phyloP scores from a whole-genome alignment of 2,797 vertebrate genomes.

The Poliocrania exsul region DNA sequence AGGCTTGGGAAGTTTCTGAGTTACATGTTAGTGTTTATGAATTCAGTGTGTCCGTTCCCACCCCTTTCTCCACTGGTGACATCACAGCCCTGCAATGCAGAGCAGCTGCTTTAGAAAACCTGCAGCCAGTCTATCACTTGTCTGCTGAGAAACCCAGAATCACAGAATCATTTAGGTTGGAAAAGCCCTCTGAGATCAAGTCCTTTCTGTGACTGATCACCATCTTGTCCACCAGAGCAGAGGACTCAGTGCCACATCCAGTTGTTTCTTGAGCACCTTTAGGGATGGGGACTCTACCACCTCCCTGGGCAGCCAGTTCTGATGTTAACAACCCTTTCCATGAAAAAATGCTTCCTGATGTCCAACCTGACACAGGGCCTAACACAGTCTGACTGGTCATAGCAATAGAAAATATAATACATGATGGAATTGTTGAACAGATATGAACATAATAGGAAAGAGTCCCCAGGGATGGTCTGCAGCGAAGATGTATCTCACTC shows the following conservation, averaged over 20 bases:
- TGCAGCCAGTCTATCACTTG: neutral
- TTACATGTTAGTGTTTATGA: neutral
- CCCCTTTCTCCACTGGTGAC: neutral
- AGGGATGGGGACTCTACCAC: neutral
- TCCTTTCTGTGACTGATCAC: accelerated
- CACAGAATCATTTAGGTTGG: neutral
- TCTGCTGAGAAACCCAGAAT: neutral
- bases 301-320: neutral
- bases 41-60: neutral
- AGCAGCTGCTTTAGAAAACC: neutral
- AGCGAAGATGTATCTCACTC: neutral
- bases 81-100: neutral
- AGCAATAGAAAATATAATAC: neutral
- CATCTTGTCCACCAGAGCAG: neutral
- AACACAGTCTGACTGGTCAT: neutral
- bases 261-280: neutral
- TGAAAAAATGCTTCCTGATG: neutral
- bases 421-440: neutral
- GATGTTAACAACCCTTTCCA: neutral
- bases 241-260: neutral
- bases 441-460: neutral
- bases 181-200: neutral
- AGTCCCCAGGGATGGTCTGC: neutral
- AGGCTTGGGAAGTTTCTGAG: neutral
- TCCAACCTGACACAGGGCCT: neutral